Percentiles rank a stretch among this genome's conserved stretches.
phyloP scores from a whole-genome alignment of 2,888 invertebrate species.

The Ligdia adustata region DNA sequence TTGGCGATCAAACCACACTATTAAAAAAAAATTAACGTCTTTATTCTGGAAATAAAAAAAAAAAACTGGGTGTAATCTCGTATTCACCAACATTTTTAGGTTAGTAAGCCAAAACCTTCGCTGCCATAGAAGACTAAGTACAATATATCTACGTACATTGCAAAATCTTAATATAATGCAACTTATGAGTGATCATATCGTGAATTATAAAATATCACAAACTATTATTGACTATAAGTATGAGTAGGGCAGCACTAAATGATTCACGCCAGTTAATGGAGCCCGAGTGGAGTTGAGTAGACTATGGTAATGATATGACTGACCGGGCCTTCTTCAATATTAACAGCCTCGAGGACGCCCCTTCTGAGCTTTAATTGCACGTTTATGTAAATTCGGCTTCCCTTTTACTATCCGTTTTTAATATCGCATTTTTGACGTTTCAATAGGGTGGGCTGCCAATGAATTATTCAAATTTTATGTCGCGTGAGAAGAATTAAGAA shows the following conservation, averaged over 20 bases:
- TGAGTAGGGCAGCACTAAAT: conserved; percentile 16
- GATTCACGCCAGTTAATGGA: conserved; percentile 26
- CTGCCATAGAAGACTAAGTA: too few relatives aligned
- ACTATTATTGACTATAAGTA: conserved; percentile 5
- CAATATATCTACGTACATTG: too few relatives aligned
- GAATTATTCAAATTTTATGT: conserved; percentile 14
- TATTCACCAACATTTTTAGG: too few relatives aligned
- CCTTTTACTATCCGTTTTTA: conserved; percentile 38
- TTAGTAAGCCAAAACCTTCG: too few relatives aligned
- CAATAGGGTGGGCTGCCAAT: conserved; percentile 15
- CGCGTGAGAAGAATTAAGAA: conserved; percentile 7
- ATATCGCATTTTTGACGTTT: conserved; percentile 50
- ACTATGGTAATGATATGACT: conserved; percentile 29
- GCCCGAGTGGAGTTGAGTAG: conserved; percentile 18
- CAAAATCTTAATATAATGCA: too few relatives aligned
- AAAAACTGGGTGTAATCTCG: too few relatives aligned
- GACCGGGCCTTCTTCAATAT: conserved; percentile 51
- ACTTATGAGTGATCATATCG: too few relatives aligned
- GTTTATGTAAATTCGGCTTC: conserved; percentile 59
- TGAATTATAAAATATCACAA: too few relatives aligned
- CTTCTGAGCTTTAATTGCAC: conserved; percentile 60
- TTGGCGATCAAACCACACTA: too few relatives aligned
- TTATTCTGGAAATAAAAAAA: too few relatives aligned
- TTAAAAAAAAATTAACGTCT: too few relatives aligned
- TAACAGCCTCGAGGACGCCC: conserved; percentile 48